Percentiles rank a stretch among this genome's conserved stretches.
Evolutionary conservation across 2,888 invertebrate species (phyloP).

Genomic region (Zaprionus obscuricornis): DNA sequence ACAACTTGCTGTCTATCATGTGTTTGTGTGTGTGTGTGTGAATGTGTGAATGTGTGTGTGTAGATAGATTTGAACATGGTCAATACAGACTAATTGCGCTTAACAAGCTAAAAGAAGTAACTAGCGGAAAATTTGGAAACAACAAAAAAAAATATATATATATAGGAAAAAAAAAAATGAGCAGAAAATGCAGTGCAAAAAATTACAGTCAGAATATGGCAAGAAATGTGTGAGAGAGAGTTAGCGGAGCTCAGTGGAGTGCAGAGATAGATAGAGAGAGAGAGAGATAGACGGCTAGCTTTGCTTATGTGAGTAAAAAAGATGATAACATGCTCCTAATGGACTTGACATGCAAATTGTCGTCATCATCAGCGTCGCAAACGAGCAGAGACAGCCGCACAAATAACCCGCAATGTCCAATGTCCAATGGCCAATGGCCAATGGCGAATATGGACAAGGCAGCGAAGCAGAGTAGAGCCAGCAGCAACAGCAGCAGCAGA

Average conservation of each 20-base stretch:
- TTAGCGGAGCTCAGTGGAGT: not conserved
- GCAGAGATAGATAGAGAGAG: not conserved
- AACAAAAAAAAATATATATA: conserved; percentile 25
- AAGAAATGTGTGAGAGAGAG: not conserved
- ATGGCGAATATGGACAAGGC: not conserved
- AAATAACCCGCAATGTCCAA: conserved; percentile 20
- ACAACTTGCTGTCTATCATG: conserved; percentile 5
- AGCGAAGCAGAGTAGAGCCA: not conserved
- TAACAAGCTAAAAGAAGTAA: conserved; percentile 52
- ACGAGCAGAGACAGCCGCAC: conserved; percentile 43
- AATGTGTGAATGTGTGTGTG: conserved; percentile 11
- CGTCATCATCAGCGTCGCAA: conserved; percentile 59
- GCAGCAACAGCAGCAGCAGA: too few relatives aligned
- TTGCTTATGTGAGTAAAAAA: conserved; percentile 8
- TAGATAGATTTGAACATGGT: conserved; percentile 31
- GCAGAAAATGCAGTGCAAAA: conserved; percentile 7
- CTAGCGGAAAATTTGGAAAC: conserved; percentile 12
- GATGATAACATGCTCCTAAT: conserved; percentile 65
- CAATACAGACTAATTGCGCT: conserved; percentile 64
- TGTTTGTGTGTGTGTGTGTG: not conserved
- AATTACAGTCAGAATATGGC: not conserved
- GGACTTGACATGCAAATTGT: conserved; percentile 69
- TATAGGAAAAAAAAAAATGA: not conserved
- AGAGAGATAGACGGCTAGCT: conserved; percentile 1
- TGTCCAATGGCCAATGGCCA: not conserved